Evolutionary conservation across 2,113 vertebrate species (phyloP), one percentile per base, ranked within the genome.

Genomic region (Ardeotis arabs): DNA sequence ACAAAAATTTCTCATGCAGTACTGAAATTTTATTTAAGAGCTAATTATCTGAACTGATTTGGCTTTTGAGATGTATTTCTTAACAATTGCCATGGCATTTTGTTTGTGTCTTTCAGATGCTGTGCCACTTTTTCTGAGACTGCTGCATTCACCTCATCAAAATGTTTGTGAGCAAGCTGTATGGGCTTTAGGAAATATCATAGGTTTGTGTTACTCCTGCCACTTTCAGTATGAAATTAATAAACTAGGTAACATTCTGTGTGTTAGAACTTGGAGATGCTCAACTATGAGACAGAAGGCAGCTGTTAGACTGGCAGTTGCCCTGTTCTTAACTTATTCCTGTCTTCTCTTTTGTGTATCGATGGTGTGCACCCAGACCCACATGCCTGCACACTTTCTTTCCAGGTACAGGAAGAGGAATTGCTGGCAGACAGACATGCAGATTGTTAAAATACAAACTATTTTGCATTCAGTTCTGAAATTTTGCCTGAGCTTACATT

Each of bases 91-190:
- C 31, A 1, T n/a, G 83, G 37, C 35, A 2, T 14, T 76, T 63
- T 77, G 41, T 39, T 87, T 67, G 35, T 93, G 0, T 95, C 86
- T 98, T 97, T 24, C 91, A 99, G 99, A 99, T 97, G 99, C 99
- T 96, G 99, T 99, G 81, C 99, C 99, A 6, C 98, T 99, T 86
- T 99, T 99, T 97, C 97, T 99, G 97, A 98, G 99, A 96, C 98
- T 99, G 97, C 98, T 99, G 85, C 98, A 99, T 94, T 99, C 99
- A 87, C 98, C 99, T 76, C 99, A 99, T 97, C 99, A 99, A 98
- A 99, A 99, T 89, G 99, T 99, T 93, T 99, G 99, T 86, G 99
- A 99, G 95, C 99, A 99, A 96, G 99, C 99, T 2, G 99, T 99
- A 35, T 99, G 99, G 99, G 99, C 99, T 80, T 94, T 99, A 96